Percentiles rank a stretch among this genome's conserved stretches.
Evolutionary conservation across 2,113 vertebrate genomes (phyloP).

Genomic region (Hassar affinis): DNA sequence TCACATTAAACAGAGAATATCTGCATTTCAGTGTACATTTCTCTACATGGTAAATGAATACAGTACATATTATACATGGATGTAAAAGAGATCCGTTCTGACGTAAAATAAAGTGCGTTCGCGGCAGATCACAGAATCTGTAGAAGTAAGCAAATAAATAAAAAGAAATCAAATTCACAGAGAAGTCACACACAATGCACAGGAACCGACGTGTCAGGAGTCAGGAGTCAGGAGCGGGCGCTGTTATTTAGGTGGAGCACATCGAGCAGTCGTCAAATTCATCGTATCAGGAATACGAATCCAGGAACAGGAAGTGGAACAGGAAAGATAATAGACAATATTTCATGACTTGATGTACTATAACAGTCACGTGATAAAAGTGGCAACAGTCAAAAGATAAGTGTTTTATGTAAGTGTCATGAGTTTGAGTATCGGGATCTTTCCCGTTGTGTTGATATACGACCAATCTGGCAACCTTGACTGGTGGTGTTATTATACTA

Average conservation of each 20-base stretch:
- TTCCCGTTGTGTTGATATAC: not conserved
- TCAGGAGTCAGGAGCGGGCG: constrained; percentile 31
- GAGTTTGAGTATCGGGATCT: not conserved
- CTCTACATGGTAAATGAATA: constrained; percentile 50
- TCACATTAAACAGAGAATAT: constrained; percentile 50
- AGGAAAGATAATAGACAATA: constrained; percentile 24
- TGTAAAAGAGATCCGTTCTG: constrained; percentile 40
- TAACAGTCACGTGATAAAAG: constrained; percentile 45
- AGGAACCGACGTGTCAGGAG: constrained; percentile 49
- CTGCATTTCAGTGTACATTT: constrained; percentile 55
- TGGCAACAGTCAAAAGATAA: constrained; percentile 30
- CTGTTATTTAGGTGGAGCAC: constrained; percentile 16
- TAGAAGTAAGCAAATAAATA: constrained; percentile 43
- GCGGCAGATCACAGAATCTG: constrained; percentile 49
- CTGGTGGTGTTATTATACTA: not conserved
- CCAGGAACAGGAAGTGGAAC: constrained; percentile 14
- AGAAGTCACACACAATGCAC: constrained; percentile 53
- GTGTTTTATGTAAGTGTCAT: not conserved
- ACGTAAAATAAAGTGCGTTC: constrained; percentile 76
- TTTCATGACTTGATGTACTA: constrained; percentile 9
- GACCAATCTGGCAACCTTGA: not conserved
- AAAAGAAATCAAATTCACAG: constrained; percentile 46
- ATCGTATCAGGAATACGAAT: constrained; percentile 25
- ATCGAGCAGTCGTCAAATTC: not conserved
- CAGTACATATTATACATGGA: constrained; percentile 55